These are phyloP conservation scores for Neogale vison DNA, from an alignment of 2,113 vertebrate species.

Conservation along the genomic window DNA sequence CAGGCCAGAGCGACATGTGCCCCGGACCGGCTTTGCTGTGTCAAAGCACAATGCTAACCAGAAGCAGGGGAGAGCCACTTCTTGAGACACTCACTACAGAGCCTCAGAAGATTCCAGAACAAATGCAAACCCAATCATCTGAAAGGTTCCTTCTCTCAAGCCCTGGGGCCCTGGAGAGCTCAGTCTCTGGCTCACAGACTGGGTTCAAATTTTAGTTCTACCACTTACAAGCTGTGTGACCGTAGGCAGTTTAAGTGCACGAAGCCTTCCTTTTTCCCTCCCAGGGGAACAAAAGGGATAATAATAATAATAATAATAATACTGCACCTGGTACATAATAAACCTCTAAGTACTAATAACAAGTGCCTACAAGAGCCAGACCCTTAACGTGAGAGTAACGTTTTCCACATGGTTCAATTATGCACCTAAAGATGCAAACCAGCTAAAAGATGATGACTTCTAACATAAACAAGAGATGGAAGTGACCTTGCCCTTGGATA, in stretches of 20 bases:
- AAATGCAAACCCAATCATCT: neutral
- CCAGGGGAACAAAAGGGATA: neutral
- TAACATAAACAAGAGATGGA: neutral
- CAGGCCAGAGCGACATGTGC: neutral
- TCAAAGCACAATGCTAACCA: neutral
- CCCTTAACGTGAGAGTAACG: neutral
- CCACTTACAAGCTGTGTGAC: neutral
- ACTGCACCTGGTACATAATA: neutral
- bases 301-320: neutral
- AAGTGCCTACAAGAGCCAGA: neutral
- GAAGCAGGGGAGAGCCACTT: neutral
- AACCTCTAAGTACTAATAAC: neutral
- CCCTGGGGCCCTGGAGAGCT: neutral
- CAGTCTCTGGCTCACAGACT: neutral
- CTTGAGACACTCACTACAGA: neutral
- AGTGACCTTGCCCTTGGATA: neutral
- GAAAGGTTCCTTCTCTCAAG: neutral
- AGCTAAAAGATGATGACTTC: neutral
- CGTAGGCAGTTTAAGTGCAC: neutral
- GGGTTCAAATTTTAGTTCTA: neutral
- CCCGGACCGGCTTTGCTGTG: neutral
- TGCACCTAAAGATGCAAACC: neutral
- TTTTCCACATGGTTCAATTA: neutral
- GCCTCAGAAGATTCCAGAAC: conserved; percentile 33
- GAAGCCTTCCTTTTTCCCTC: neutral